Evolutionary conservation across 2,113 vertebrate species (phyloP), one percentile per base, ranked within the genome.

Genomic region (Centrocercus urophasianus): DNA sequence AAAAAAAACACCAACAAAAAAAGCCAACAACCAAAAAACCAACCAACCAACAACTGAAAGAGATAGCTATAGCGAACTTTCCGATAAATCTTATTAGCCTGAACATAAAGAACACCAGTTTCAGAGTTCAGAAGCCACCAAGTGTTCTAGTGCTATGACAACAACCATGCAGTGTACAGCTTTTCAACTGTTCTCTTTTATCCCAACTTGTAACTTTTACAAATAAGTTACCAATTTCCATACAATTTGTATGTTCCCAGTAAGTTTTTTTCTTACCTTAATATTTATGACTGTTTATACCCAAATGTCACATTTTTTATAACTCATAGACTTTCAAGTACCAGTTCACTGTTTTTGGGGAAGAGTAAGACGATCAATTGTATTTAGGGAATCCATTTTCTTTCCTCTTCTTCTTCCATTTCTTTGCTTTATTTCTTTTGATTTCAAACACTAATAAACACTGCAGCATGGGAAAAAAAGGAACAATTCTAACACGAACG

Each of bases 401-500:
- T 86, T 95, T 94, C 85, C 73, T 94, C 80, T 89, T 91, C 84
- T 93, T 92, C 80, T 47, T 89, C 83, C 93, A 54, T 25, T 75
- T 90, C 79, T 86, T 88, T 81, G 19, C 70, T 82, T 86, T 89
- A 24, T 94, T 91, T 79, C 36, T 80, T 71, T 96, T 78, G 65
- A 87, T 93, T 93, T 93, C 89, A 94, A 86, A 95, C 93, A 96
- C 86, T 91, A 85, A 63, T 80, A 92, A 85, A 96, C 61, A 65
- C 89, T 92, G 92, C 16, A 97, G 66, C 77, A 95, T 86, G 92
- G 59, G 45, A 61, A 94, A 86, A 82, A 95, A 86, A 71, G 72
- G 94, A 96, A 96, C 61, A 91, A 86, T 73, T 76, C 80, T 97
- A 97, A 97, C 70, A 96, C 81, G 96, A 97, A 97, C 91, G 91